These are phyloP conservation scores for Scortum barcoo DNA, from an alignment of 2,113 vertebrate species.

Conservation along the genomic window DNA sequence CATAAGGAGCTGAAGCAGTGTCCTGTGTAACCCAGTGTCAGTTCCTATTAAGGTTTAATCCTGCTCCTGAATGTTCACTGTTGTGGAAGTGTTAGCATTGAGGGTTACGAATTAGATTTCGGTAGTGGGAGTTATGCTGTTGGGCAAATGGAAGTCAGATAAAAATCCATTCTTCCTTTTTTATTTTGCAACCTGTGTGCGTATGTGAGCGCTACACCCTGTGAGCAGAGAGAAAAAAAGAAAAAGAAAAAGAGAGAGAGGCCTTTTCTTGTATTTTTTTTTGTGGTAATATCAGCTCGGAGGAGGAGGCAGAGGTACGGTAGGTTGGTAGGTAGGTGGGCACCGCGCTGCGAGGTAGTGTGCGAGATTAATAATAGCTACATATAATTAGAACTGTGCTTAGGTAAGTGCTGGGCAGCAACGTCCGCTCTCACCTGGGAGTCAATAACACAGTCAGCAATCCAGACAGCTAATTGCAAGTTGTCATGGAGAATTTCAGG, in stretches of 20 bases:
- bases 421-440: slow-evolving; percentile 64
- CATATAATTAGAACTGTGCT: slow-evolving; percentile 73
- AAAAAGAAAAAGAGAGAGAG: not conserved
- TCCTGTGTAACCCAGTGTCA: slow-evolving; percentile 56
- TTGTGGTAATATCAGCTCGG: not conserved
- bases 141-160: slow-evolving; percentile 43
- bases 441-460: slow-evolving; percentile 73
- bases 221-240: not conserved
- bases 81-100: slow-evolving; percentile 52
- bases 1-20: slow-evolving; percentile 41
- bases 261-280: not conserved
- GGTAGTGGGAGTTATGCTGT: slow-evolving; percentile 41
- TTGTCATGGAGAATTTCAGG: slow-evolving; percentile 78
- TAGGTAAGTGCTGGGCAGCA: slow-evolving; percentile 58
- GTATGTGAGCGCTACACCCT: not conserved
- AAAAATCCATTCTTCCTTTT: slow-evolving; percentile 16
- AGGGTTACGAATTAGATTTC: slow-evolving; percentile 52
- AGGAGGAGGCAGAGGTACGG: not conserved
- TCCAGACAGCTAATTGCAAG: slow-evolving; percentile 80
- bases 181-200: not conserved
- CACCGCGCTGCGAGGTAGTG: slow-evolving; percentile 3
- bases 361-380: slow-evolving; percentile 69
- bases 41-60: slow-evolving; percentile 63
- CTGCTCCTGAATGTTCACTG: slow-evolving; percentile 40
- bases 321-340: slow-evolving; percentile 1